These are phyloP conservation scores for Dicyrtoma fusca DNA, from an alignment of 2,888 invertebrate species.

Conservation along the genomic window DNA sequence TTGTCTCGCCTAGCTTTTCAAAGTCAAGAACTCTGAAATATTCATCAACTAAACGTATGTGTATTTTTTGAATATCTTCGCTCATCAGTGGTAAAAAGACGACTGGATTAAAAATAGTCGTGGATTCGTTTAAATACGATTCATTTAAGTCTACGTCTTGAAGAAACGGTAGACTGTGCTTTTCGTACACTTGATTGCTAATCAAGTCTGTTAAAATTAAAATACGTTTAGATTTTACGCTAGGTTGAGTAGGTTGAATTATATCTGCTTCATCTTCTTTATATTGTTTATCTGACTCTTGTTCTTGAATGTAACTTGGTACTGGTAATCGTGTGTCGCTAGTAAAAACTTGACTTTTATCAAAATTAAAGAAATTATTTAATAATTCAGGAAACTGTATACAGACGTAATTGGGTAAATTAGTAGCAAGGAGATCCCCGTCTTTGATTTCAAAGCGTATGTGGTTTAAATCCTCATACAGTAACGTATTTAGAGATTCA, in stretches of 20 bases:
- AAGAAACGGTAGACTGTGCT: neutral
- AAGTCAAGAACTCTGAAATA: neutral
- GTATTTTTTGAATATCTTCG: neutral
- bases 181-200: neutral
- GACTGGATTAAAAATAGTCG: neutral
- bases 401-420: neutral
- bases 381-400: neutral
- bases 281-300: neutral
- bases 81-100: neutral
- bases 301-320: neutral
- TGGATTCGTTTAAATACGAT: neutral
- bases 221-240: neutral
- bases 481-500: too few species aligned
- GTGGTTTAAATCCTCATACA: neutral
- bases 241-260: neutral
- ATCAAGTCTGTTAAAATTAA: neutral
- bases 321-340: neutral
- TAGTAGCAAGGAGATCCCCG: neutral
- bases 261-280: neutral
- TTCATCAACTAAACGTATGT: neutral
- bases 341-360: neutral
- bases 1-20: neutral
- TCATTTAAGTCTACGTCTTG: neutral
- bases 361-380: neutral
- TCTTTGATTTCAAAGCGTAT: neutral